phyloP scores from a whole-genome alignment of 2,113 vertebrate species.

The Pungitius pungitius region DNA sequence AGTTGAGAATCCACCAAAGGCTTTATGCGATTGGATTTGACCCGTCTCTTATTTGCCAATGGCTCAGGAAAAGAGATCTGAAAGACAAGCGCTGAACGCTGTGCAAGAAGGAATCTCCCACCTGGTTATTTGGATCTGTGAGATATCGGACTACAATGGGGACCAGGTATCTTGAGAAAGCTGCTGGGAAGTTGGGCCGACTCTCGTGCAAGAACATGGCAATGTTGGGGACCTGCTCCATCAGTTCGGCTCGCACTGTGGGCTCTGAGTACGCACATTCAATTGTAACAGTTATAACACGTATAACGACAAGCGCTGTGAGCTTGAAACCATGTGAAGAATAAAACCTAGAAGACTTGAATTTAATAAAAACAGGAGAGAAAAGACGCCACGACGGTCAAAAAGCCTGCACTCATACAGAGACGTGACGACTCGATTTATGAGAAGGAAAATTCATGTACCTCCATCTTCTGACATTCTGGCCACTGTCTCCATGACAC shows the following conservation, averaged over 20 bases:
- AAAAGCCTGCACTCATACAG: not conserved
- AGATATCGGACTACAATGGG: conserved; percentile 87
- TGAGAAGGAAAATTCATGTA: conserved; percentile 66
- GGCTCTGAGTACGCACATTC: conserved; percentile 81
- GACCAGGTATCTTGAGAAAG: conserved; percentile 88
- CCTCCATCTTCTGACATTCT: conserved; percentile 93
- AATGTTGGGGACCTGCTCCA: conserved; percentile 91
- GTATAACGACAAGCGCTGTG: not conserved
- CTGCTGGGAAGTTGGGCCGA: conserved; percentile 85
- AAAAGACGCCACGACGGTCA: not conserved
- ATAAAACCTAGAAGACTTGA: not conserved
- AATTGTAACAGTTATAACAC: not conserved
- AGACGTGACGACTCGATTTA: not conserved
- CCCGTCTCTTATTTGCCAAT: not conserved
- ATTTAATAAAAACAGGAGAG: not conserved
- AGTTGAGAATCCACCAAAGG: not conserved
- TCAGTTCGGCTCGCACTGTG: conserved; percentile 88
- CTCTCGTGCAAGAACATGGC: conserved; percentile 90
- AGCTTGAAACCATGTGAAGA: not conserved
- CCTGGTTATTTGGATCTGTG: conserved; percentile 91
- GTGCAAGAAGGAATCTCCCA: conserved; percentile 39
- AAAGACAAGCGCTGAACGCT: not conserved
- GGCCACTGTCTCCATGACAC: conserved; percentile 88
- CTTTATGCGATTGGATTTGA: not conserved
- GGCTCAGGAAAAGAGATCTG: not conserved